These are phyloP conservation scores for Champsocephalus esox DNA, from an alignment of 2,797 vertebrate species.

Conservation along the genomic window DNA sequence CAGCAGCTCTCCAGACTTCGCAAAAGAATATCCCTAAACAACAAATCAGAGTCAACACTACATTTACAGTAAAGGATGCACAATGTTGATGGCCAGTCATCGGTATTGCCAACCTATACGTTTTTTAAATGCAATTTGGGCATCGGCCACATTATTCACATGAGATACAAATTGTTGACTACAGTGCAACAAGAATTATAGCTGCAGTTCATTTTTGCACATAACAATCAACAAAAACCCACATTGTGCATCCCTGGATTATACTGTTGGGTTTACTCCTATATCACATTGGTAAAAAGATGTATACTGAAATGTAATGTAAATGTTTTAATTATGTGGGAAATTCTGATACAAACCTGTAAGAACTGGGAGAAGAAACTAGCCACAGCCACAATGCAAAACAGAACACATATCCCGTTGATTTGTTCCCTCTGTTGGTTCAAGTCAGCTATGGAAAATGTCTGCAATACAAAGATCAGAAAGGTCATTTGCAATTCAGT, in stretches of 20 bases:
- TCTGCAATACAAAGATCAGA: slow-evolving; percentile 71
- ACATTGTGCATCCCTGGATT: neutral
- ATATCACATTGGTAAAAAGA: neutral
- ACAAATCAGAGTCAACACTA: slow-evolving; percentile 9
- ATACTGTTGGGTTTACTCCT: neutral
- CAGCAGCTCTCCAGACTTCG: slow-evolving; percentile 87
- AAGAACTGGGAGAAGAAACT: slow-evolving; percentile 87
- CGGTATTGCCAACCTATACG: too few species aligned
- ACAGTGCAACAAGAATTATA: too few species aligned
- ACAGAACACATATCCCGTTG: slow-evolving; percentile 83
- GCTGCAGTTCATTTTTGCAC: too few species aligned
- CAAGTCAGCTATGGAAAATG: slow-evolving; percentile 83
- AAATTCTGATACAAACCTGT: slow-evolving; percentile 77
- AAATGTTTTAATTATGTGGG: neutral
- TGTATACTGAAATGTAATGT: too few species aligned
- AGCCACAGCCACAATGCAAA: slow-evolving; percentile 78
- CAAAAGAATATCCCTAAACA: slow-evolving; percentile 83
- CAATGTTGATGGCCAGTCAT: too few species aligned
- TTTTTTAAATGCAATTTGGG: too few species aligned
- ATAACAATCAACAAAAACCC: too few species aligned
- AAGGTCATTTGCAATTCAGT: neutral
- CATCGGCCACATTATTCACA: too few species aligned
- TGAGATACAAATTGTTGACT: too few species aligned
- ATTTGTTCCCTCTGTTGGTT: slow-evolving; percentile 80
- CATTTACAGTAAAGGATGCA: neutral